Evolutionary conservation across 2,113 vertebrate genomes (phyloP).

Genomic region (Glaucidium brasilianum): DNA sequence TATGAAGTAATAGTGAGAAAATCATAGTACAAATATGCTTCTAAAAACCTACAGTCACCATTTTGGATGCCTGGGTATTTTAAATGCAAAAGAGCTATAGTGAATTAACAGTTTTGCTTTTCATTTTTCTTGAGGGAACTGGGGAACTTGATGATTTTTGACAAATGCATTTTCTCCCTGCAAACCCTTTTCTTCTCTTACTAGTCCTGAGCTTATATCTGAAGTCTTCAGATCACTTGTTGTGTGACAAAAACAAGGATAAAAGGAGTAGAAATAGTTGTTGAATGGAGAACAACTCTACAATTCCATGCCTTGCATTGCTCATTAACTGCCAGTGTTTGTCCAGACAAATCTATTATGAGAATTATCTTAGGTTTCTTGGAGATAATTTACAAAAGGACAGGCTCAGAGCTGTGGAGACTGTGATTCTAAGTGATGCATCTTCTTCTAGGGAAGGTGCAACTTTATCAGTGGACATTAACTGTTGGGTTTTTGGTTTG

Average conservation of each 20-base stretch:
- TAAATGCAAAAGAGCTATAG: not conserved
- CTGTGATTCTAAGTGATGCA: not conserved
- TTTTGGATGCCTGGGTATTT: not conserved
- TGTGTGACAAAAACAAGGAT: not conserved
- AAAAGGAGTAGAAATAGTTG: not conserved
- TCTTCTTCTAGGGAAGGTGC: not conserved
- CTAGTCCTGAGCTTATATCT: not conserved
- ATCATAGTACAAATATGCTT: not conserved
- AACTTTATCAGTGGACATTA: not conserved
- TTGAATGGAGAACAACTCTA: not conserved
- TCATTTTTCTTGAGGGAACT: not conserved
- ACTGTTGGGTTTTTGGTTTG: not conserved
- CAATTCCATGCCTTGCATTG: not conserved
- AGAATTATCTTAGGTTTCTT: not conserved
- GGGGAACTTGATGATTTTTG: not conserved
- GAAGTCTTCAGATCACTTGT: not conserved
- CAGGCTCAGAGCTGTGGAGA: not conserved
- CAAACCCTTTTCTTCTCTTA: not conserved
- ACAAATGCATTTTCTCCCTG: not conserved
- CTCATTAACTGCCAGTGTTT: not conserved
- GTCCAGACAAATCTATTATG: not conserved
- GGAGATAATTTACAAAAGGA: not conserved
- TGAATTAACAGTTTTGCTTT: not conserved
- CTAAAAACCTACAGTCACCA: not conserved
- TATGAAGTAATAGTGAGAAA: not conserved